Percentiles rank a stretch among this genome's conserved stretches.
These are phyloP conservation scores for Danaus chrysippus DNA, from an alignment of 2,888 invertebrate genomes.

Conservation along the genomic window DNA sequence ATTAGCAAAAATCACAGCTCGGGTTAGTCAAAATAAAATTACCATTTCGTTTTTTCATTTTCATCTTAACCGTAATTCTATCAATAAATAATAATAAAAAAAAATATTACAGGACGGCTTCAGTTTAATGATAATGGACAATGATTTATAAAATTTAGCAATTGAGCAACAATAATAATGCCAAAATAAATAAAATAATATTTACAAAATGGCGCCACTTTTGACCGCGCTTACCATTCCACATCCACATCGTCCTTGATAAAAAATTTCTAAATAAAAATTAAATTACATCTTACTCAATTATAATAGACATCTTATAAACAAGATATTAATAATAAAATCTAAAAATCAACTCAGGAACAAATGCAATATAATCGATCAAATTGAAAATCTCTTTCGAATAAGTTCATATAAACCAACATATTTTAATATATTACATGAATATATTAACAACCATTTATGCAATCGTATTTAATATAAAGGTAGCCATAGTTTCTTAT, in stretches of 20 bases:
- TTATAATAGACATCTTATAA: slow-evolving; percentile 62
- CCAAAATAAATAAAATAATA: slow-evolving; percentile 40
- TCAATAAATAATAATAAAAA: slow-evolving; percentile 69
- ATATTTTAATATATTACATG: slow-evolving; percentile 68
- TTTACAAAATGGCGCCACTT: slow-evolving; percentile 39
- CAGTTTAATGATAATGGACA: slow-evolving; percentile 59
- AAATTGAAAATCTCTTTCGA: slow-evolving; percentile 65
- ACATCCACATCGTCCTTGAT: slow-evolving; percentile 60
- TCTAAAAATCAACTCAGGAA: slow-evolving; percentile 78
- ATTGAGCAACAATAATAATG: slow-evolving; percentile 39
- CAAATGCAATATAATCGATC: slow-evolving; percentile 78
- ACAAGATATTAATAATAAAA: slow-evolving; percentile 70
- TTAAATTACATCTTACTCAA: slow-evolving; percentile 53
- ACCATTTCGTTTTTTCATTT: slow-evolving; percentile 67
- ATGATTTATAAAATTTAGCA: slow-evolving; percentile 37
- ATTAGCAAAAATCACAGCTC: slow-evolving; percentile 79
- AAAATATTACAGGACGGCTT: slow-evolving; percentile 71
- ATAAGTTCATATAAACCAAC: slow-evolving; percentile 66
- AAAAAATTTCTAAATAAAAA: slow-evolving; percentile 53
- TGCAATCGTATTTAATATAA: slow-evolving; percentile 64
- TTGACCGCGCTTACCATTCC: slow-evolving; percentile 27
- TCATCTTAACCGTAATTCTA: slow-evolving; percentile 66
- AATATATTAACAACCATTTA: slow-evolving; percentile 75
- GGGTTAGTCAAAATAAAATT: slow-evolving; percentile 75
- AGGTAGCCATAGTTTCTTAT: slow-evolving; percentile 73